A percentile compares a stretch with the other conserved stretches of the same genome.
phyloP scores from a whole-genome alignment of 2,113 vertebrate species.

The Dicrurus megarhynchus region DNA sequence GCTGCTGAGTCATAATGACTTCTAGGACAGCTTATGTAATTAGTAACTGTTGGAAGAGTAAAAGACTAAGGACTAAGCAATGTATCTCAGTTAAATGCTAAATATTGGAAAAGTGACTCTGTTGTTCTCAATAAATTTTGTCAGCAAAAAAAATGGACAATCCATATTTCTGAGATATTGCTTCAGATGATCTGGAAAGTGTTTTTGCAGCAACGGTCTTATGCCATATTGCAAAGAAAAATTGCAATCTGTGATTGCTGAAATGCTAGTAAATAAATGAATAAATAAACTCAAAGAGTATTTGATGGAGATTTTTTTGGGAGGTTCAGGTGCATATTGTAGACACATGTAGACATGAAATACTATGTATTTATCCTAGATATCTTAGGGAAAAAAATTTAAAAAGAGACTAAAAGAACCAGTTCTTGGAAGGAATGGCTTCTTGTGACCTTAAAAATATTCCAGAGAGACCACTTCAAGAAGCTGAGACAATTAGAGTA shows the following conservation, averaged over 20 bases:
- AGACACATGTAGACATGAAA: neutral
- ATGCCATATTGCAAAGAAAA: neutral
- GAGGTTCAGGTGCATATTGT: neutral
- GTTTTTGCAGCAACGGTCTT: neutral
- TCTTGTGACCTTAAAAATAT: neutral
- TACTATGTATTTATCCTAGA: neutral
- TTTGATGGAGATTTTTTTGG: neutral
- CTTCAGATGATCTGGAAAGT: neutral
- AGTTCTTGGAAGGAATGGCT: neutral
- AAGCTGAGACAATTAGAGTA: neutral
- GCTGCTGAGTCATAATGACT: neutral
- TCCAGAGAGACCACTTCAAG: neutral
- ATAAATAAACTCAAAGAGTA: neutral
- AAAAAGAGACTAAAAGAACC: neutral
- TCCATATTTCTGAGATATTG: neutral
- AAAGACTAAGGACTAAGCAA: neutral
- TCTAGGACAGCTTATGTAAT: neutral
- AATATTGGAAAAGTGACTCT: neutral
- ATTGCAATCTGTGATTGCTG: neutral
- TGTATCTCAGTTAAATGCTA: neutral
- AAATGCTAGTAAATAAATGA: neutral
- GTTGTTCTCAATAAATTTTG: neutral
- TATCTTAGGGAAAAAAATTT: neutral
- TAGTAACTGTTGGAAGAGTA: neutral
- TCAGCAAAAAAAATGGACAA: neutral